phyloP scores from a whole-genome alignment of 2,797 vertebrate genomes.

The Pterois miles region DNA sequence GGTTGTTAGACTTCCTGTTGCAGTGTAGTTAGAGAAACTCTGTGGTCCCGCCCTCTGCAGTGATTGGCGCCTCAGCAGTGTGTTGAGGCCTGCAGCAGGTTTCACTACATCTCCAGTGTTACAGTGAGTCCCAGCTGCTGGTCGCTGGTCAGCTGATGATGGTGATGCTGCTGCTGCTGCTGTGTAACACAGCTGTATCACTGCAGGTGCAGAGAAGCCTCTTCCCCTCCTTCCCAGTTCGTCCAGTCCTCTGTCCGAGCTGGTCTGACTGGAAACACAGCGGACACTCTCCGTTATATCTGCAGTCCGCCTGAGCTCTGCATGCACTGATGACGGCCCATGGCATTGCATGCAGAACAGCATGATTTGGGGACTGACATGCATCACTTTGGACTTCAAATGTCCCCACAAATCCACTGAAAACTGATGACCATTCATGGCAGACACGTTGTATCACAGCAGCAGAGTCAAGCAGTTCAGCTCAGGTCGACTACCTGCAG shows the following conservation, averaged over 20 bases:
- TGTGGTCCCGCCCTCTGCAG: conserved; percentile 62
- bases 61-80: conserved; percentile 54
- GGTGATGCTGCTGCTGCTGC: conserved; percentile 25
- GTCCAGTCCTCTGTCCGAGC: conserved; percentile 49
- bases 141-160: conserved; percentile 18
- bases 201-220: conserved; percentile 67
- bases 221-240: conserved; percentile 50
- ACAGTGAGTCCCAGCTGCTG: conserved; percentile 47
- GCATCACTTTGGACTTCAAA: conserved; percentile 61
- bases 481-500: not conserved
- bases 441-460: not conserved
- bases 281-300: conserved; percentile 31
- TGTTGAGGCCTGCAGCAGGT: conserved; percentile 56
- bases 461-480: conserved; percentile 1
- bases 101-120: conserved; percentile 61
- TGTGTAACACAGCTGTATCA: conserved; percentile 47
- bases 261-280: conserved; percentile 57
- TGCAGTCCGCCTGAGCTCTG: conserved; percentile 75
- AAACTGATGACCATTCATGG: conserved; percentile 33
- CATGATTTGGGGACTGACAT: conserved; percentile 77
- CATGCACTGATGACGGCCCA: conserved; percentile 73
- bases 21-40: conserved; percentile 27
- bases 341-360: conserved; percentile 79
- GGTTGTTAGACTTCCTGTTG: conserved; percentile 8
- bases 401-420: conserved; percentile 17